These are phyloP conservation scores for Atopsyche davidsoni DNA, from an alignment of 1,140 invertebrate species.

Conservation along the genomic window DNA sequence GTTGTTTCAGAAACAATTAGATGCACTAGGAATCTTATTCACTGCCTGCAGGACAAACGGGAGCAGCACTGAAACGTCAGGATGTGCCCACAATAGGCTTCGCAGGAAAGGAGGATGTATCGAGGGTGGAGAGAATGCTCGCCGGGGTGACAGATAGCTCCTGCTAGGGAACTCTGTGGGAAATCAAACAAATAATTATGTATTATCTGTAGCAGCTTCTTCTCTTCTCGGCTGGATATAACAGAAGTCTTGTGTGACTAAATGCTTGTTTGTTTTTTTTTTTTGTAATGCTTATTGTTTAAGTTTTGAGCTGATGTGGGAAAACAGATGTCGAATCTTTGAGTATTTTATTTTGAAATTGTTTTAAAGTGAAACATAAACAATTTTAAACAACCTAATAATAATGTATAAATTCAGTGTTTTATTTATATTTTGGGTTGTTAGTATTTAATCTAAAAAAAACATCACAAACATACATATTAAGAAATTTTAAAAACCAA, in stretches of 20 bases:
- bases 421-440: too few relatives aligned
- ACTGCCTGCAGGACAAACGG: neutral
- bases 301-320: conserved; percentile 4
- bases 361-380: too few relatives aligned
- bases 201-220: conserved; percentile 16
- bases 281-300: too few relatives aligned
- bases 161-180: conserved; percentile 2
- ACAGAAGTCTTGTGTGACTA: neutral
- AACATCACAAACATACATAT: too few relatives aligned
- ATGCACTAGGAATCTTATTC: neutral
- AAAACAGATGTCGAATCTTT: conserved; percentile 11
- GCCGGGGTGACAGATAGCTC: conserved; percentile 22
- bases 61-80: too few relatives aligned
- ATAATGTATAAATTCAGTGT: too few relatives aligned
- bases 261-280: neutral
- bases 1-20: neutral
- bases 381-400: too few relatives aligned
- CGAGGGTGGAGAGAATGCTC: conserved; percentile 5
- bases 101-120: conserved; percentile 13
- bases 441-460: too few relatives aligned
- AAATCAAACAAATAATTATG: conserved; percentile 26
- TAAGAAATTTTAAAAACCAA: too few relatives aligned
- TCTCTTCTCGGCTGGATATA: conserved; percentile 1
- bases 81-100: too few relatives aligned
- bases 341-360: too few relatives aligned